Conservation (phyloP, 64 coral and sea anemone species). For the Montipora sp. region DNA sequence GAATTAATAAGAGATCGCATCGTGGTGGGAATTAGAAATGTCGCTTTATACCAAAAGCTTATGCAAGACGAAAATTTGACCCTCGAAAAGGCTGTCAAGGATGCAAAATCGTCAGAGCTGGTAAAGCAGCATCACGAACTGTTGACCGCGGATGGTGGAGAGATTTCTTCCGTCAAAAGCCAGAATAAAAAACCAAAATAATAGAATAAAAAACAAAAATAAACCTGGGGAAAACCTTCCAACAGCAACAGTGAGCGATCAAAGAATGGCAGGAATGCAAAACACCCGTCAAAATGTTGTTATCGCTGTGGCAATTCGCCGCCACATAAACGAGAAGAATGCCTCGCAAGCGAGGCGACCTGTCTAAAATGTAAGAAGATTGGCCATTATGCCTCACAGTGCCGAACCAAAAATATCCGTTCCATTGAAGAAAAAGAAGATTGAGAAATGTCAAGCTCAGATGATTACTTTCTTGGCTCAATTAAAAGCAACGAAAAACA, state of each 20-base stretch:
- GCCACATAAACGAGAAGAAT: too few relatives aligned
- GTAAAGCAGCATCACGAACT: slow-evolving; percentile 55
- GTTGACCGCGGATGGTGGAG: neutral
- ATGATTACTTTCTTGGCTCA: too few relatives aligned
- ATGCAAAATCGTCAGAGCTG: neutral
- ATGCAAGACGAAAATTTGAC: slow-evolving; percentile 31
- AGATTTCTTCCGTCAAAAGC: neutral
- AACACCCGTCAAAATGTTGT: neutral
- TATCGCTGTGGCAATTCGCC: too few relatives aligned
- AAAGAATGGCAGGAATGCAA: slow-evolving; percentile 1
- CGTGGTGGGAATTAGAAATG: slow-evolving; percentile 42
- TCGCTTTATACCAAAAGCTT: slow-evolving; percentile 11
- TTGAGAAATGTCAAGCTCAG: too few relatives aligned
- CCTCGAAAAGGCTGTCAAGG: neutral
- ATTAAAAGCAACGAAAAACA: too few relatives aligned
- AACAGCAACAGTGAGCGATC: neutral
- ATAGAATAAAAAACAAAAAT: neutral
- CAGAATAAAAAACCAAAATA: neutral
- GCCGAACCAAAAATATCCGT: too few relatives aligned
- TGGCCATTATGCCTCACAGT: too few relatives aligned
- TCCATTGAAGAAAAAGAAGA: too few relatives aligned
- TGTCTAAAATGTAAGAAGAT: too few relatives aligned
- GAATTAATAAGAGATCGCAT: slow-evolving; percentile 51
- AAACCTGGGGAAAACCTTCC: neutral
- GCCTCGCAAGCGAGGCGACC: too few relatives aligned